Evolutionary conservation across 2,888 invertebrate genomes (phyloP).

Genomic region (Drosophila macrospina): DNA sequence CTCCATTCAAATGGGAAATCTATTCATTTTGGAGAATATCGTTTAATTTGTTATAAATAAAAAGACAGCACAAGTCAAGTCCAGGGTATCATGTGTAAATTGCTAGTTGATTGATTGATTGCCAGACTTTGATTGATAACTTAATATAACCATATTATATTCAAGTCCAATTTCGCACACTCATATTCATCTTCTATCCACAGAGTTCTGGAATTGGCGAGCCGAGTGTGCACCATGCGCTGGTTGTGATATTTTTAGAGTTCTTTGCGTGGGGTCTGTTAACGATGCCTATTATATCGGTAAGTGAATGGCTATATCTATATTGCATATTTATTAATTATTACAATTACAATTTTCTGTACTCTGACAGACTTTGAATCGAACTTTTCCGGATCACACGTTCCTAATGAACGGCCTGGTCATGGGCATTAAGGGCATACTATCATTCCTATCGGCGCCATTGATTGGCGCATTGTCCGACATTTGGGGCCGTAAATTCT

Average conservation of each 20-base stretch:
- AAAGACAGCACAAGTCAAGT: too few species aligned
- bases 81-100: too few species aligned
- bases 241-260: conserved; percentile 99
- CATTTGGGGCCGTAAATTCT: conserved; percentile 99
- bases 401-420: conserved; percentile 99
- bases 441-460: conserved; percentile 99
- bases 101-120: conserved; percentile 15
- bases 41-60: conserved; percentile 13
- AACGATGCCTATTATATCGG: conserved; percentile 97
- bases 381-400: conserved; percentile 99
- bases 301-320: conserved; percentile 59
- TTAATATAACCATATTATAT: not conserved
- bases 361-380: conserved; percentile 95
- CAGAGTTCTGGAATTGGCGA: conserved; percentile 95
- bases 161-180: not conserved
- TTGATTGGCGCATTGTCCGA: conserved; percentile 98
- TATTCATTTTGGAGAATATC: not conserved
- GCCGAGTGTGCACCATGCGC: conserved; percentile 98
- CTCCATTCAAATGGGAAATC: not conserved
- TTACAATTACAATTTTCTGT: too few species aligned
- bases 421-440: conserved; percentile 98
- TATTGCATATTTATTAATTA: not conserved
- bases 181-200: not conserved
- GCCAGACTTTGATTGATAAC: conserved; percentile 1
- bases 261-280: conserved; percentile 99